Percentiles rank a stretch among this genome's conserved stretches.
Conservation (phyloP, 2,113 vertebrate genomes). For the Morone saxatilis region DNA sequence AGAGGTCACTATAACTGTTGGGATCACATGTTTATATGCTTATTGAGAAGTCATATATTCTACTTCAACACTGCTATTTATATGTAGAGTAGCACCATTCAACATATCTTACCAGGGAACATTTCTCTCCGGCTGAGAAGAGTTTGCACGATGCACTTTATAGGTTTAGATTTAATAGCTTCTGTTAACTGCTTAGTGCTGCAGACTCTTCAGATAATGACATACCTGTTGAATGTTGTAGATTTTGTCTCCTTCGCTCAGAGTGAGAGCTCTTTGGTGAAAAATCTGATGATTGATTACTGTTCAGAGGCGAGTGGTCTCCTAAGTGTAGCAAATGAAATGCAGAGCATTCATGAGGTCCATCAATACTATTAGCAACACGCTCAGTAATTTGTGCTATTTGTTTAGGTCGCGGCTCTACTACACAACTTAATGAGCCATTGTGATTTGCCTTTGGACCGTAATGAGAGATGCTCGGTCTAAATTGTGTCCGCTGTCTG, state of each 20-base stretch:
- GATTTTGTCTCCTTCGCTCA: conserved; percentile 1
- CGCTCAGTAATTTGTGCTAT: conserved; percentile 23
- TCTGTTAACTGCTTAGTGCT: conserved; percentile 13
- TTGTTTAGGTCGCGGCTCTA: conserved; percentile 44
- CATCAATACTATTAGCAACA: conserved; percentile 45
- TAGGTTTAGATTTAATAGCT: conserved; percentile 15
- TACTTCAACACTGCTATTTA: background rate
- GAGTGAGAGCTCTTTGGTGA: background rate
- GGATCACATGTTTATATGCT: conserved; percentile 6
- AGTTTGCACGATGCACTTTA: conserved; percentile 5
- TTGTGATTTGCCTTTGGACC: conserved; percentile 19
- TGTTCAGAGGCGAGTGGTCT: conserved; percentile 25
- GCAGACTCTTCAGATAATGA: conserved; percentile 17
- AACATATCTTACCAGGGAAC: background rate
- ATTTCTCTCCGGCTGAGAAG: background rate
- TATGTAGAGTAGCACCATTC: background rate
- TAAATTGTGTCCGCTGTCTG: conserved; percentile 36
- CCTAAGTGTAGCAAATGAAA: conserved; percentile 40
- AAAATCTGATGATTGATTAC: conserved; percentile 49
- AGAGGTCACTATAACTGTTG: background rate
- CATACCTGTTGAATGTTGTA: conserved; percentile 24
- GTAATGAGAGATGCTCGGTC: conserved; percentile 42
- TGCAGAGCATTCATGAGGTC: conserved; percentile 18
- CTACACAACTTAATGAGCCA: conserved; percentile 38
- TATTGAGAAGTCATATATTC: conserved; percentile 11